These are phyloP conservation scores for Ptychobarbus kaznakovi DNA, from an alignment of 2,797 vertebrate genomes.

Conservation along the genomic window DNA sequence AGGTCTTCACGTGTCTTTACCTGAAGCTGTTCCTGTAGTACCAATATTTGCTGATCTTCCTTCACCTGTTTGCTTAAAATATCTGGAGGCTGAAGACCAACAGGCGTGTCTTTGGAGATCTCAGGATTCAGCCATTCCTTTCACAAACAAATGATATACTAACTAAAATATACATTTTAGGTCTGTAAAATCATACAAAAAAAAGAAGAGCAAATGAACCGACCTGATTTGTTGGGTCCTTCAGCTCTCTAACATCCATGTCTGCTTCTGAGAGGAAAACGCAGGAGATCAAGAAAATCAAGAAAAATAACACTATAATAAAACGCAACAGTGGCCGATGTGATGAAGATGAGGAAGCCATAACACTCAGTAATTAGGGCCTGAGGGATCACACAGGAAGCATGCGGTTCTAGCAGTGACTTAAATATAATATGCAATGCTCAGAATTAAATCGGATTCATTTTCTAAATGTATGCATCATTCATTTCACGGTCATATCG, in stretches of 20 bases:
- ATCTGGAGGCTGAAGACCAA: slow-evolving; percentile 67
- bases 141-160: slow-evolving; percentile 11
- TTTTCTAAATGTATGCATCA: background rate
- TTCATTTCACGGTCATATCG: background rate
- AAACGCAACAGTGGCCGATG: background rate
- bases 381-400: background rate
- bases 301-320: slow-evolving; percentile 16
- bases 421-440: background rate
- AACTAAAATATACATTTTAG: background rate
- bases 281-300: background rate
- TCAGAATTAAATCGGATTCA: background rate
- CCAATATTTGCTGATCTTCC: slow-evolving; percentile 83
- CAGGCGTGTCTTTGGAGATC: slow-evolving; percentile 49
- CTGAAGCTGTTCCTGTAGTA: slow-evolving; percentile 87
- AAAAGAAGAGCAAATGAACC: background rate
- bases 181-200: background rate
- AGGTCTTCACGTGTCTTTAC: slow-evolving; percentile 66
- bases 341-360: background rate
- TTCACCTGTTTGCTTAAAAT: slow-evolving; percentile 82
- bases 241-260: slow-evolving; percentile 67
- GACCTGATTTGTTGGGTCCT: slow-evolving; percentile 60
- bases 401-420: background rate
- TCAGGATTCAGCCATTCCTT: slow-evolving; percentile 75
- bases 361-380: background rate
- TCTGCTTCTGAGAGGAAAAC: slow-evolving; percentile 70